Percentiles rank a stretch among this genome's conserved stretches.
These are phyloP conservation scores for Vanessa atalanta DNA, from an alignment of 1,140 invertebrate genomes.

Conservation along the genomic window DNA sequence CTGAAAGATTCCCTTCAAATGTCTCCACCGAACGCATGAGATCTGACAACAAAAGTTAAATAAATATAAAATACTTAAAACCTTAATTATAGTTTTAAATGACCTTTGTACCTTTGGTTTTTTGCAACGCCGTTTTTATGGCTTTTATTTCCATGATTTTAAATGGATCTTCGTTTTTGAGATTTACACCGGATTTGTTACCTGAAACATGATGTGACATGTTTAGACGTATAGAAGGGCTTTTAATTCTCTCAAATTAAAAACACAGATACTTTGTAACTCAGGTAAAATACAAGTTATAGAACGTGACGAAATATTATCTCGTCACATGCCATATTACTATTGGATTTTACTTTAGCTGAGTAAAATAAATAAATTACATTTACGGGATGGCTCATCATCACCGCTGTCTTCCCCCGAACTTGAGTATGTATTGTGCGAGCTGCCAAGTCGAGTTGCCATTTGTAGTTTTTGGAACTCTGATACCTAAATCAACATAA, in stretches of 20 bases:
- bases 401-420: slow-evolving; percentile 68
- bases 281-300: too few species aligned
- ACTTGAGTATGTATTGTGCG: slow-evolving; percentile 71
- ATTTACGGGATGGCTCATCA: slow-evolving; percentile 64
- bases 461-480: slow-evolving; percentile 79
- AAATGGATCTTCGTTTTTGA: slow-evolving; percentile 75
- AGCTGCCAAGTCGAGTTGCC: slow-evolving; percentile 59
- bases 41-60: slow-evolving; percentile 54
- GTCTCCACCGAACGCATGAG: slow-evolving; percentile 77
- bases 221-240: too few species aligned
- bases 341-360: too few species aligned
- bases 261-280: too few species aligned
- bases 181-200: slow-evolving; percentile 64
- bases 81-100: slow-evolving; percentile 8
- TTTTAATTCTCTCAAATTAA: too few species aligned
- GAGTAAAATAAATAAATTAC: slow-evolving; percentile 39
- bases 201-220: slow-evolving; percentile 47
- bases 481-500: slow-evolving; percentile 57
- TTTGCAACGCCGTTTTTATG: slow-evolving; percentile 73
- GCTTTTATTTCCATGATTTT: slow-evolving; percentile 77
- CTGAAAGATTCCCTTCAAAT: slow-evolving; percentile 63
- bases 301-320: too few species aligned
- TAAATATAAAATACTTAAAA: slow-evolving; percentile 12
- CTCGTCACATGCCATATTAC: too few species aligned
- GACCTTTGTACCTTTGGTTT: slow-evolving; percentile 66